Evolutionary conservation across 2,888 invertebrate genomes (phyloP), one percentile per base, ranked within the genome.

Genomic region (Thereva unica): DNA sequence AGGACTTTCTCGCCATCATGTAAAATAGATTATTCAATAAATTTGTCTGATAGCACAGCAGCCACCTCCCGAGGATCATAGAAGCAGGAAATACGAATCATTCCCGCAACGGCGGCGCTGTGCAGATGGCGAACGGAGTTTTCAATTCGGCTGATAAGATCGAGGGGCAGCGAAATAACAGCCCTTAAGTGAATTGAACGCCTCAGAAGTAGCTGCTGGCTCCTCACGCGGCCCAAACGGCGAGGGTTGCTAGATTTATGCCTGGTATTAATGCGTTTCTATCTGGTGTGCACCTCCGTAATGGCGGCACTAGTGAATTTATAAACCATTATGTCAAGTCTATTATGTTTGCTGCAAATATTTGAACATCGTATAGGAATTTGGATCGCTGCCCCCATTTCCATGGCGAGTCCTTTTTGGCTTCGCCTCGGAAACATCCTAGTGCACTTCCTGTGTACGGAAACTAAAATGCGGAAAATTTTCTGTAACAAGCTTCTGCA

Each of bases 11-110:
- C 45, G 52, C 66, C 57, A 66, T 66, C 66, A 66, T 66, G 66
- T 57, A 66, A 66, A 66, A 57, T 66, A 57, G 57, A 57, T 66
- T 66, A 66, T 59, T 66, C 66, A 66, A 66, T 66, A 66, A 66
- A 66, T 66, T 66, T 66, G 38, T 35, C 57, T 49, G 66, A 66
- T 59, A 59, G 50, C 45, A 59, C 23, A 23, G 23, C 23, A 47
- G 52, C 57, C 10, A 23, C 38, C 55, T 49, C 10, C n/a, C 47
- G 34, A 35, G 10, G n/a, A 37, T 8, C 12, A 55, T 41, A 38
- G 40, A n/a, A 42, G 45, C 54, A 52, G 54, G 54, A n/a, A 38
- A 23, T 37, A 9, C 54, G 35, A 54, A 10, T 23, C 34, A 23
- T 47, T 47, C 41, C 61, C 10, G 41, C 42, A 23, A 37, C n/a